Conservation (phyloP, 2,113 vertebrate species). For the Aplodontia rufa region DNA sequence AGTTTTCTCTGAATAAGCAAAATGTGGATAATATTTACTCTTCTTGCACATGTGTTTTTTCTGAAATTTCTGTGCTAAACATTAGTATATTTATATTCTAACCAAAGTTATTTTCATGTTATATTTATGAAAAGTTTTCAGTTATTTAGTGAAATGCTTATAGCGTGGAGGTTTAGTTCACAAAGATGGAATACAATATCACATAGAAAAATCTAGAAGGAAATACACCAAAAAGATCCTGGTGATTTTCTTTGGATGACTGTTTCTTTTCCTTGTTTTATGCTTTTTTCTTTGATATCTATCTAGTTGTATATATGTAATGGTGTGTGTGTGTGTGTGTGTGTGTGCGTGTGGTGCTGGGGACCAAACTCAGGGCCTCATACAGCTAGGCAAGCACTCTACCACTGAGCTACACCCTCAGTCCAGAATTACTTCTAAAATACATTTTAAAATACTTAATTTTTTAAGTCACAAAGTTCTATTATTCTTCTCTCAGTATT, state of each 20-base stretch:
- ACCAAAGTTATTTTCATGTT: conserved; percentile 32
- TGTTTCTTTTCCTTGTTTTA: background rate
- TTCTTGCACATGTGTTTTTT: conserved; percentile 18
- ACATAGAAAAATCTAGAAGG: background rate
- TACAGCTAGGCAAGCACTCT: no score
- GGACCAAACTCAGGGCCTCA: no score
- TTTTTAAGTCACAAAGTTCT: background rate
- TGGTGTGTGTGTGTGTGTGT: no score
- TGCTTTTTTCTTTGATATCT: background rate
- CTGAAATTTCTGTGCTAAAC: conserved; percentile 34
- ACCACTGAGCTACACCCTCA: no score
- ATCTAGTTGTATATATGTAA: background rate
- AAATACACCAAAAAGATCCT: background rate
- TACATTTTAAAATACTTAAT: background rate
- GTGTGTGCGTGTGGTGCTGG: no score
- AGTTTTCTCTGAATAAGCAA: conserved; percentile 9
- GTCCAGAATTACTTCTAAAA: no score
- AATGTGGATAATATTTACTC: background rate
- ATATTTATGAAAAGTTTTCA: background rate
- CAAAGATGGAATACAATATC: background rate
- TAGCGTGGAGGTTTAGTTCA: background rate
- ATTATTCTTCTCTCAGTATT: background rate
- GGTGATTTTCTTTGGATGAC: background rate
- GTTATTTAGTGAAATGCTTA: background rate
- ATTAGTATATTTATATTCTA: background rate